These are phyloP conservation scores for Addax nasomaculatus DNA, from an alignment of 2,113 vertebrate genomes.

Conservation along the genomic window DNA sequence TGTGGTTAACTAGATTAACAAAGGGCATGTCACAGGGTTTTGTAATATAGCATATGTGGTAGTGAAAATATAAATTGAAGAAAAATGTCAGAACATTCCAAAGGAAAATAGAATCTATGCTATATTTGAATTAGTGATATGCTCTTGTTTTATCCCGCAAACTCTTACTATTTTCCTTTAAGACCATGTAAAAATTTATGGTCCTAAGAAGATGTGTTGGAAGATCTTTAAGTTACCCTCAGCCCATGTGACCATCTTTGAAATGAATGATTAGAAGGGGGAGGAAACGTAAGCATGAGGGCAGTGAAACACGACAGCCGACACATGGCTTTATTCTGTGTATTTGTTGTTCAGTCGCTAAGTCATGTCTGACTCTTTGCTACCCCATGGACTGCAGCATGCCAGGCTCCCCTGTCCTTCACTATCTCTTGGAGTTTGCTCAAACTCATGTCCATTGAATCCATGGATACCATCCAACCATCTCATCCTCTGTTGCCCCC, in stretches of 20 bases:
- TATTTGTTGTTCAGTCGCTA: background rate
- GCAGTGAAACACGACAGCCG: background rate
- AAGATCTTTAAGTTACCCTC: background rate
- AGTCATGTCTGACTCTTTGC: background rate
- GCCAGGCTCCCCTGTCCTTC: background rate
- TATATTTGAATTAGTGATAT: background rate
- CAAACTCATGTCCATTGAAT: background rate
- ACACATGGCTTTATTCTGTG: background rate
- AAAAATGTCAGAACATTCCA: background rate
- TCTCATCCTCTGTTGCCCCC: background rate
- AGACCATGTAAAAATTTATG: background rate
- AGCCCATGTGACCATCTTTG: background rate
- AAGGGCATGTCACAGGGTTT: background rate
- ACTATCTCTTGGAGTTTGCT: accelerated
- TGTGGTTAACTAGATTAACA: background rate
- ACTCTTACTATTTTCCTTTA: background rate
- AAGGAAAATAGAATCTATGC: background rate
- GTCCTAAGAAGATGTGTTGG: background rate
- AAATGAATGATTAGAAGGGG: background rate
- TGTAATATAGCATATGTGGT: background rate
- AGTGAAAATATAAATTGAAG: background rate
- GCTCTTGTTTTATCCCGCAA: background rate
- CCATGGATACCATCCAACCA: background rate
- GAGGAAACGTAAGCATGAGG: background rate
- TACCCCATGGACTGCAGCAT: background rate